These are phyloP conservation scores for Ageneiosus marmoratus DNA, from an alignment of 2,113 vertebrate species.

Conservation along the genomic window DNA sequence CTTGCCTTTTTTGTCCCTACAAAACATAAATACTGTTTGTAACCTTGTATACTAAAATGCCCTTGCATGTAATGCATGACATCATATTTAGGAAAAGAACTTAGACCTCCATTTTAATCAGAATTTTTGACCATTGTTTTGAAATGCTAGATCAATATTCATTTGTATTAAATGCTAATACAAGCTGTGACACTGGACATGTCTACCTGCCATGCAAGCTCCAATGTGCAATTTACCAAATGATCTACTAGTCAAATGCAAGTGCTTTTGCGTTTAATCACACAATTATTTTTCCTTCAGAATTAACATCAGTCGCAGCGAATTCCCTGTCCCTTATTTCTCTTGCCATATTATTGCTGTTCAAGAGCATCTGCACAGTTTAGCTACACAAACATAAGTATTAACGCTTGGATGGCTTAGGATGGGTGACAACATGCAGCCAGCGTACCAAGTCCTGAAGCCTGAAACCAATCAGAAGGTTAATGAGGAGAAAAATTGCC, in stretches of 20 bases:
- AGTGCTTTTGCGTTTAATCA: constrained; percentile 83
- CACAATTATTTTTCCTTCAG: constrained; percentile 83
- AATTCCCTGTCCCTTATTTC: constrained; percentile 78
- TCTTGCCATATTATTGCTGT: constrained; percentile 79
- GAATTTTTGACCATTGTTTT: constrained; percentile 1
- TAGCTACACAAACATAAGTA: constrained; percentile 99
- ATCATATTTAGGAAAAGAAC: not conserved
- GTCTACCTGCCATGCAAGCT: constrained; percentile 62
- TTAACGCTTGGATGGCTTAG: constrained; percentile 94
- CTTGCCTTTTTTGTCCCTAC: not conserved
- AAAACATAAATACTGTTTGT: constrained; percentile 16
- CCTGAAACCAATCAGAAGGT: constrained; percentile 99
- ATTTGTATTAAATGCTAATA: constrained; percentile 73
- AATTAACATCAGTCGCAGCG: constrained; percentile 85
- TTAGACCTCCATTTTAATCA: not conserved
- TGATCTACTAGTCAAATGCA: constrained; percentile 65
- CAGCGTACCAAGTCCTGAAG: constrained; percentile 81
- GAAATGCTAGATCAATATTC: not conserved
- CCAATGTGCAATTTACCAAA: constrained; percentile 77
- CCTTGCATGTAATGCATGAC: constrained; percentile 5
- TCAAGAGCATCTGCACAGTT: constrained; percentile 81
- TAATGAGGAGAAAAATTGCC: constrained; percentile 99
- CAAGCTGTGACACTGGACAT: constrained; percentile 77
- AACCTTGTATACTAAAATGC: not conserved
- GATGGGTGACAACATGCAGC: constrained; percentile 96